These are phyloP conservation scores for Pagrus major DNA, from an alignment of 2,113 vertebrate species.

Conservation along the genomic window DNA sequence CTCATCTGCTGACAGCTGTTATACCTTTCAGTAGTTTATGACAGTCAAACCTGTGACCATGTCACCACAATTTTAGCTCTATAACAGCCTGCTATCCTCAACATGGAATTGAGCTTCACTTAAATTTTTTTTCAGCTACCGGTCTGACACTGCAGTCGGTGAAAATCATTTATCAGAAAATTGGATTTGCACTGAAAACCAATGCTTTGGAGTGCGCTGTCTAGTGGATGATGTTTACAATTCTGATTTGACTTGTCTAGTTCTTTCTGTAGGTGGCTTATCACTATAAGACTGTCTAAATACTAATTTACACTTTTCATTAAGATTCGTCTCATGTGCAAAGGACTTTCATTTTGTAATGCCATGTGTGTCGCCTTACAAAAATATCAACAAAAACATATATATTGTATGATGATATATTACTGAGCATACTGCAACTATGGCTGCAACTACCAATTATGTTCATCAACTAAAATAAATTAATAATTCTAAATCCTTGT, in stretches of 20 bases:
- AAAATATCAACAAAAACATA: background rate
- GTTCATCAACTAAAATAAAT: background rate
- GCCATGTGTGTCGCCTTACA: background rate
- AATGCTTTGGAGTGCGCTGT: background rate
- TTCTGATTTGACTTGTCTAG: background rate
- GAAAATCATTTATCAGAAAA: slow-evolving; percentile 50
- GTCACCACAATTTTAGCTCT: slow-evolving; percentile 22
- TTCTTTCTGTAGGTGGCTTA: background rate
- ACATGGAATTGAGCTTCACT: slow-evolving; percentile 7
- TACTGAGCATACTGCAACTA: background rate
- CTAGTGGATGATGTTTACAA: background rate
- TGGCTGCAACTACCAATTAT: background rate
- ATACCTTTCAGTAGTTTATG: slow-evolving; percentile 28
- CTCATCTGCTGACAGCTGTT: slow-evolving; percentile 39
- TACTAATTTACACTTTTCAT: background rate
- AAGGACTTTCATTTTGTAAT: background rate
- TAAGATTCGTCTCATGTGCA: background rate
- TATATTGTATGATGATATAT: background rate
- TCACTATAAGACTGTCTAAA: background rate
- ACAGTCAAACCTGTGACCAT: slow-evolving; percentile 27
- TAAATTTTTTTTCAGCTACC: background rate
- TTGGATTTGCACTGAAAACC: slow-evolving; percentile 18
- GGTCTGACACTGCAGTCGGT: background rate
- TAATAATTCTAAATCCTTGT: background rate
- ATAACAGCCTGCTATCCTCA: background rate